Percentiles rank a stretch among this genome's conserved stretches.
Conservation (phyloP, 2,113 vertebrate species). For the Pelmatolapia mariae region DNA sequence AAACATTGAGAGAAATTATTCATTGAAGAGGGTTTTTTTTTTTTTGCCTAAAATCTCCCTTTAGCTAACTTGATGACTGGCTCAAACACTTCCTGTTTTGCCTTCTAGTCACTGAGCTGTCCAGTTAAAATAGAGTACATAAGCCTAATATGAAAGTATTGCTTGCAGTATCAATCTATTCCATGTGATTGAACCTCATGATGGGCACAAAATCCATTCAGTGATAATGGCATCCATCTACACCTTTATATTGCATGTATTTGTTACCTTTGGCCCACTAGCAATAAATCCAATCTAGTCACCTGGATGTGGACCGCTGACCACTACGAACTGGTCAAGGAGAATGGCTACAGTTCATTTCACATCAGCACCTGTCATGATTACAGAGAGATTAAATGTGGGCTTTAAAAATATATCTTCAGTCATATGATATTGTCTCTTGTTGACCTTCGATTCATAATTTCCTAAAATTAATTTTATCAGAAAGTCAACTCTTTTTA, state of each 20-base stretch:
- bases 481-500: not conserved
- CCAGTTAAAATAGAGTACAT: conserved; percentile 54
- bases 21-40: not conserved
- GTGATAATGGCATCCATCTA: conserved; percentile 67
- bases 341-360: conserved; percentile 71
- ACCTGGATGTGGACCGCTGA: conserved; percentile 69
- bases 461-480: not conserved
- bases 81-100: conserved; percentile 43
- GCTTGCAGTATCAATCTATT: conserved; percentile 73
- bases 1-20: not conserved
- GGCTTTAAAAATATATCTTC: not conserved
- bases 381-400: conserved; percentile 52
- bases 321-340: conserved; percentile 73
- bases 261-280: conserved; percentile 75
- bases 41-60: not conserved
- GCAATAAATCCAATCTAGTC: conserved; percentile 78
- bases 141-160: conserved; percentile 60
- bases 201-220: conserved; percentile 69
- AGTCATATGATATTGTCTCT: not conserved
- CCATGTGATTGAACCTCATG: conserved; percentile 65
- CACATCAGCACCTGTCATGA: conserved; percentile 55
- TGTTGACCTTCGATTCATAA: not conserved
- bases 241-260: conserved; percentile 69
- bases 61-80: not conserved
- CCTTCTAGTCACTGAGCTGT: conserved; percentile 40